Conservation (phyloP, 2,113 vertebrate species). For the Platycercus adscitus region DNA sequence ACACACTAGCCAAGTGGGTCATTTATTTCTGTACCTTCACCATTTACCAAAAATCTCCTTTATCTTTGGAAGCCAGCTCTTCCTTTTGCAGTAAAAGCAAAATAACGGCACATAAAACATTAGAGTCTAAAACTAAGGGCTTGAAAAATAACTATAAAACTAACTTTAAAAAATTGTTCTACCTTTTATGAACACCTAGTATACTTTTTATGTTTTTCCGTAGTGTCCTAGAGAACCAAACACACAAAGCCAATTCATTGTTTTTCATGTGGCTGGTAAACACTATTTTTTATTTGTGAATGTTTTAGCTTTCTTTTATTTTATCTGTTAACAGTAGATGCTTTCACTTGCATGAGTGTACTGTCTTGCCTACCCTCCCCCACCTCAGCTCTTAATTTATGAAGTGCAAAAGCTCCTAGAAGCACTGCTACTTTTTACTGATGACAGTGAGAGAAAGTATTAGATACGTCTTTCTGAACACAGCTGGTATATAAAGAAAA, state of each 20-base stretch:
- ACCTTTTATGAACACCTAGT: constrained; percentile 57
- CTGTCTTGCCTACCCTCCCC: not conserved
- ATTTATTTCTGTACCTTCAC: constrained; percentile 99
- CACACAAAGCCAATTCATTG: constrained; percentile 13
- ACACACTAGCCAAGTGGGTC: constrained; percentile 93
- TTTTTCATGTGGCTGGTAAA: constrained; percentile 52
- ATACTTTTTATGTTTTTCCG: constrained; percentile 46
- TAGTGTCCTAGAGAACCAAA: constrained; percentile 32
- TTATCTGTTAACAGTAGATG: constrained; percentile 6
- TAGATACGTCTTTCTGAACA: not conserved
- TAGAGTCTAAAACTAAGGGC: constrained; percentile 66
- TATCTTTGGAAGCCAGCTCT: constrained; percentile 94
- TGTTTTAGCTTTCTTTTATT: constrained; percentile 8
- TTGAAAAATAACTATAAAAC: constrained; percentile 75
- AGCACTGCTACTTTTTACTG: not conserved
- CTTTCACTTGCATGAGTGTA: not conserved
- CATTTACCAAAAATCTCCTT: constrained; percentile 95
- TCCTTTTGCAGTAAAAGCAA: constrained; percentile 90
- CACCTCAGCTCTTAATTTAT: not conserved
- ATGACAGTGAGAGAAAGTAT: not conserved
- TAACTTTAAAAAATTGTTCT: constrained; percentile 72
- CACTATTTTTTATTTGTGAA: constrained; percentile 58
- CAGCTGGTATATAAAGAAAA: not conserved
- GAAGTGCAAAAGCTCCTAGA: constrained; percentile 6
- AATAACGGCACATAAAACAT: constrained; percentile 90